phyloP scores from a whole-genome alignment of 2,113 vertebrate species.

The Eurystomus gularis region DNA sequence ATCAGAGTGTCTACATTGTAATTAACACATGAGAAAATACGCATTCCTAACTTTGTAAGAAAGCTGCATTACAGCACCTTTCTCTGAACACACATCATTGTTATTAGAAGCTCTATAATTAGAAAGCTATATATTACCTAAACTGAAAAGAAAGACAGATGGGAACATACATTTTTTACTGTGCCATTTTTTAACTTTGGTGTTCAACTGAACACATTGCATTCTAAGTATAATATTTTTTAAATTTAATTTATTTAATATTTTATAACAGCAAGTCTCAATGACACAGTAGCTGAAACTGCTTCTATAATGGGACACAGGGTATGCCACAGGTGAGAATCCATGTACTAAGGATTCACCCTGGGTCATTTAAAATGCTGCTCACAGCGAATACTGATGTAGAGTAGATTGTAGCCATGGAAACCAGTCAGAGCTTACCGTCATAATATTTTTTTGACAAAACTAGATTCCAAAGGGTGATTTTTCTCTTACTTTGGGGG shows the following conservation, averaged over 20 bases:
- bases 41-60: not conserved
- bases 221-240: not conserved
- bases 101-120: not conserved
- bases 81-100: not conserved
- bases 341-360: not conserved
- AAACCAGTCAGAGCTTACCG: constrained; percentile 28
- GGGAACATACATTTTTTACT: not conserved
- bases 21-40: not conserved
- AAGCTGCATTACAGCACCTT: not conserved
- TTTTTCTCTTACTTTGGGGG: not conserved
- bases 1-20: not conserved
- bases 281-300: not conserved
- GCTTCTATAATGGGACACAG: not conserved
- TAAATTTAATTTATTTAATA: not conserved
- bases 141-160: not conserved
- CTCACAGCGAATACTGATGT: not conserved
- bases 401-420: constrained; percentile 50
- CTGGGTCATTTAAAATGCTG: constrained; percentile 40
- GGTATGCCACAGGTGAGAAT: not conserved
- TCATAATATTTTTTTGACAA: not conserved
- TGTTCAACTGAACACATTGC: not conserved
- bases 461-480: not conserved
- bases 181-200: not conserved
- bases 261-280: not conserved
- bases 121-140: not conserved